Percentiles rank a stretch among this genome's conserved stretches.
These are phyloP conservation scores for Pogonophryne albipinna DNA, from an alignment of 2,797 vertebrate genomes.

Conservation along the genomic window DNA sequence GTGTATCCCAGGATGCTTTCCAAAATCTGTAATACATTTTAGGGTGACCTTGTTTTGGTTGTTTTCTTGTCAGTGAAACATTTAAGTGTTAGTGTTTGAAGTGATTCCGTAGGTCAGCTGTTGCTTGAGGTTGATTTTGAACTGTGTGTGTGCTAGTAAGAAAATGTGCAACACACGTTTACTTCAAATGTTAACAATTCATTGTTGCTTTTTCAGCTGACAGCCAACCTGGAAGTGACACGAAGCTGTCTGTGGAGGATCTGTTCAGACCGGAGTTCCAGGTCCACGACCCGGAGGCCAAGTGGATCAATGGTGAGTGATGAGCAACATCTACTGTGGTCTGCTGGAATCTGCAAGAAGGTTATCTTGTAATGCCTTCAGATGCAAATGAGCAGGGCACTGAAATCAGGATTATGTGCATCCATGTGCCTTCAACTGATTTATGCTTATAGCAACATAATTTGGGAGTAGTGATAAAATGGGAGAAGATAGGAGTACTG, in stretches of 20 bases:
- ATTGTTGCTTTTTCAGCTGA: constrained; percentile 86
- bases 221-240: constrained; percentile 90
- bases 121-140: background rate
- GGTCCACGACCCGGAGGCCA: constrained; percentile 92
- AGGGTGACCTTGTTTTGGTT: constrained; percentile 2
- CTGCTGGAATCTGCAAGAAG: constrained; percentile 17
- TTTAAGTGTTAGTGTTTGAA: background rate
- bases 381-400: background rate
- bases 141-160: background rate
- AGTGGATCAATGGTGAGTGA: constrained; percentile 95
- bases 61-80: background rate
- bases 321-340: background rate
- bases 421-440: too few relatives aligned
- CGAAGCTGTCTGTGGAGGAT: constrained; percentile 92
- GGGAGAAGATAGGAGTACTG: too few relatives aligned
- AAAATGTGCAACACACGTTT: background rate
- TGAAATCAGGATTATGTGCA: background rate
- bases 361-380: background rate
- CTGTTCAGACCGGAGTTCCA: constrained; percentile 93
- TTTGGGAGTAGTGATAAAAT: too few relatives aligned
- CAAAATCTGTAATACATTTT: background rate
- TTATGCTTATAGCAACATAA: too few relatives aligned
- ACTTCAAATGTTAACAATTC: background rate
- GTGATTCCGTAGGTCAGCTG: constrained; percentile 5
- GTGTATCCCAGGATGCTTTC: background rate